Percentiles rank a stretch among this genome's conserved stretches.
Evolutionary conservation across 2,888 invertebrate genomes (phyloP).

Genomic region (Tetramorium bicarinatum): DNA sequence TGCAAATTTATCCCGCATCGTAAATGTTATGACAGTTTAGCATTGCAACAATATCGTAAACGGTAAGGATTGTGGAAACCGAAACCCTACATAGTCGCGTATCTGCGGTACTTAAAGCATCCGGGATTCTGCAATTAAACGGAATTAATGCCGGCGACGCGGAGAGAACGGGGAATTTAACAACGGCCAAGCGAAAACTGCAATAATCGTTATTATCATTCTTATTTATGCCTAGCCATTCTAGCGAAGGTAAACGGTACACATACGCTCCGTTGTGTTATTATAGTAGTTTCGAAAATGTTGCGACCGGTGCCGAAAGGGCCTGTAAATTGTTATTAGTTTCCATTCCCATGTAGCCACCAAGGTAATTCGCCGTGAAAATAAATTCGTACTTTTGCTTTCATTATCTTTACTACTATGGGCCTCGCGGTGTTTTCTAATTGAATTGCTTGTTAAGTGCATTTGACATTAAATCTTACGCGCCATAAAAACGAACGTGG

Average conservation of each 20-base stretch:
- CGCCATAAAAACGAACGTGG: constrained; percentile 59
- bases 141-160: constrained; percentile 31
- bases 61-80: constrained; percentile 8
- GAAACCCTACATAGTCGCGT: not conserved
- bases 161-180: constrained; percentile 5
- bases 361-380: constrained; percentile 27
- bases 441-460: constrained; percentile 75
- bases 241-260: constrained; percentile 15
- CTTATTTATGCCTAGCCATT: constrained; percentile 40
- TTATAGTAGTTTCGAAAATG: constrained; percentile 21
- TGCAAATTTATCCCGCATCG: constrained; percentile 29
- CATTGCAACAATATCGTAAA: constrained; percentile 38
- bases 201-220: constrained; percentile 48
- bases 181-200: constrained; percentile 15
- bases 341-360: constrained; percentile 35
- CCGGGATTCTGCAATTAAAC: constrained; percentile 32
- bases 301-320: constrained; percentile 41
- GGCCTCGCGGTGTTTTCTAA: constrained; percentile 70
- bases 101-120: constrained; percentile 4
- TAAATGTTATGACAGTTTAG: constrained; percentile 40
- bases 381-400: constrained; percentile 36
- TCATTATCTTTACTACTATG: constrained; percentile 71
- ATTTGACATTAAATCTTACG: constrained; percentile 70
- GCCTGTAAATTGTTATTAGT: constrained; percentile 62
- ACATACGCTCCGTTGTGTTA: not conserved